Conservation (phyloP, 2,888 invertebrate genomes). For the Helobdella robusta region DNA sequence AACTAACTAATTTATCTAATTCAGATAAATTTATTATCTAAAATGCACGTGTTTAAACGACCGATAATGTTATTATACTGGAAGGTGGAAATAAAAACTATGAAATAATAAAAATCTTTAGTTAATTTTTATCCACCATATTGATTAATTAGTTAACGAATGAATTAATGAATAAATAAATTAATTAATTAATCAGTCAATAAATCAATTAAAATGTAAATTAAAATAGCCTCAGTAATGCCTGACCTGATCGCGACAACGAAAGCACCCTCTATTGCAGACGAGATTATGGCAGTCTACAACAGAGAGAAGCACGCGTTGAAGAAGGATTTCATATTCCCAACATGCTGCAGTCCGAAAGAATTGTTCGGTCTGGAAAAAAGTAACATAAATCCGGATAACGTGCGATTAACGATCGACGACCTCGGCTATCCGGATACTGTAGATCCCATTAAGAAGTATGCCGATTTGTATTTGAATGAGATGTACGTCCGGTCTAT, state of each 20-base stretch:
- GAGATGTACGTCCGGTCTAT: conserved; percentile 19
- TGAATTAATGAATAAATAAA: too few relatives aligned
- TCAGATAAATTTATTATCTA: too few relatives aligned
- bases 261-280: conserved; percentile 16
- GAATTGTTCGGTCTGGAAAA: not conserved
- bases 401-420: conserved; percentile 11
- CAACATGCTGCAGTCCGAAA: conserved; percentile 16
- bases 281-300: conserved; percentile 21
- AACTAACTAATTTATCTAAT: too few relatives aligned
- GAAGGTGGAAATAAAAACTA: too few relatives aligned
- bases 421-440: conserved; percentile 30
- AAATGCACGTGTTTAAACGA: too few relatives aligned
- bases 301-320: too few relatives aligned
- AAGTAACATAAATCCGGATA: not conserved
- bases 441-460: conserved; percentile 27
- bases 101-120: too few relatives aligned
- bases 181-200: too few relatives aligned
- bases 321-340: conserved; percentile 18
- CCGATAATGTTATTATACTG: too few relatives aligned
- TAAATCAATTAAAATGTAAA: too few relatives aligned
- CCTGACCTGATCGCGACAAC: conserved; percentile 24
- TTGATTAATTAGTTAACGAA: too few relatives aligned
- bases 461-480: conserved; percentile 21
- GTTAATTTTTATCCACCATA: too few relatives aligned
- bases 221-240: conserved; percentile 9